Evolutionary conservation across 1,140 invertebrate species (phyloP).

Genomic region (Drosophila ohnishii): DNA sequence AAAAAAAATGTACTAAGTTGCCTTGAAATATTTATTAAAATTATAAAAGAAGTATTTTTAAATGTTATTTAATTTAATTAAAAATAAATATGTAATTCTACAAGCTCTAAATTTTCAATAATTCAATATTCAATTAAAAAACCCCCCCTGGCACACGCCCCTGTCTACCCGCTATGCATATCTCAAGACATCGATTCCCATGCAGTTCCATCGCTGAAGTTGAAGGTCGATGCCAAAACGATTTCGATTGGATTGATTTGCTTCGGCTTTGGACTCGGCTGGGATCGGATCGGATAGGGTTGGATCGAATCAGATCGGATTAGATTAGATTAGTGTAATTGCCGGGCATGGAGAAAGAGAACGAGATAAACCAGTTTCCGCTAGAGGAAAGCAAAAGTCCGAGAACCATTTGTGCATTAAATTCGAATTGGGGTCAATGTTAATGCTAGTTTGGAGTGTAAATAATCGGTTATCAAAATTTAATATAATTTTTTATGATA

Average conservation of each 20-base stretch:
- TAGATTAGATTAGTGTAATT: slow-evolving; percentile 57
- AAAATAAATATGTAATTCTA: no score
- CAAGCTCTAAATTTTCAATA: no score
- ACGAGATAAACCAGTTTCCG: slow-evolving; percentile 21
- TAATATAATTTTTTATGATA: slow-evolving; percentile 3
- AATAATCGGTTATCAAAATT: neutral
- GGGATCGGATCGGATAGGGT: neutral
- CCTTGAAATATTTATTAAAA: no score
- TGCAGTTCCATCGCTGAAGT: slow-evolving; percentile 26
- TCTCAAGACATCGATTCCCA: slow-evolving; percentile 21
- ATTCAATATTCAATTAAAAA: neutral
- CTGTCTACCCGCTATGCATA: slow-evolving; percentile 22
- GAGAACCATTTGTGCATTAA: slow-evolving; percentile 1
- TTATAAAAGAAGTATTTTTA: no score
- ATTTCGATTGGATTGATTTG: slow-evolving; percentile 62
- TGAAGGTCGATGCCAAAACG: slow-evolving; percentile 38
- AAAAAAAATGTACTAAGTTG: no score
- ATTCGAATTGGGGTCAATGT: slow-evolving; percentile 32
- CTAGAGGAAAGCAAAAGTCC: slow-evolving; percentile 32
- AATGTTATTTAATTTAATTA: no score
- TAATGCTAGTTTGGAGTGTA: slow-evolving; percentile 6
- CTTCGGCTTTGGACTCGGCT: slow-evolving; percentile 4
- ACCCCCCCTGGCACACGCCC: neutral
- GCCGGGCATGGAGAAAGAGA: slow-evolving; percentile 8
- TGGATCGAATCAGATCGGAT: slow-evolving; percentile 14